Evolutionary conservation across 2,797 vertebrate genomes (phyloP).

Genomic region (Echeneis naucrates): DNA sequence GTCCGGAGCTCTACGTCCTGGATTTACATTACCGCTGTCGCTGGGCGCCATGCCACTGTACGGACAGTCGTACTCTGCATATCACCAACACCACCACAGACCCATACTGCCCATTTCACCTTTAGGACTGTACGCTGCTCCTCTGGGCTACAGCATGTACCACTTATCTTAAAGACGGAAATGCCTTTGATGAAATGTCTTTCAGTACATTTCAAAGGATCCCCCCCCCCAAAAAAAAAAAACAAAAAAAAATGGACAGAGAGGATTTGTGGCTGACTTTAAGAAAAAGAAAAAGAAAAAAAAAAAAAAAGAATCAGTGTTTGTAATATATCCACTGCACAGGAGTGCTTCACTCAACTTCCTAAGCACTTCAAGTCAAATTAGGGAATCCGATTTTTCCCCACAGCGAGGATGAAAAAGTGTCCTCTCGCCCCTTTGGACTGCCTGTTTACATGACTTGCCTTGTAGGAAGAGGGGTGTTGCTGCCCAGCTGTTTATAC

Average conservation of each 20-base stretch:
- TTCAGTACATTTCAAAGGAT: conserved; percentile 35
- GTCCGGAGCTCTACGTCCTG: conserved; percentile 84
- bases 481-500: conserved; percentile 53
- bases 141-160: conserved; percentile 96
- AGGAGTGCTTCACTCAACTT: conserved; percentile 50
- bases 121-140: conserved; percentile 93
- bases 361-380: conserved; percentile 51
- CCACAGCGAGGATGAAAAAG: conserved; percentile 43
- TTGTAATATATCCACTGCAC: conserved; percentile 58
- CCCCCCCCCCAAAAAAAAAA: too few species aligned
- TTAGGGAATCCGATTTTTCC: conserved; percentile 30
- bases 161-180: conserved; percentile 89
- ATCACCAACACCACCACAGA: conserved; percentile 87
- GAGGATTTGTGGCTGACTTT: conserved; percentile 34
- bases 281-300: too few species aligned
- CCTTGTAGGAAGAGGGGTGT: conserved; percentile 47
- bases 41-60: conserved; percentile 92
- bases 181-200: conserved; percentile 19
- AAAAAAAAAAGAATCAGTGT: conserved; percentile 40
- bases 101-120: conserved; percentile 92
- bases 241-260: conserved; percentile 49
- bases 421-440: conserved; percentile 35
- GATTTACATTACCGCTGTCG: conserved; percentile 92
- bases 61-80: conserved; percentile 90
- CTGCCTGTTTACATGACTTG: conserved; percentile 65